Evolutionary conservation across 2,888 invertebrate species (phyloP).

Genomic region (Dicycla oo): DNA sequence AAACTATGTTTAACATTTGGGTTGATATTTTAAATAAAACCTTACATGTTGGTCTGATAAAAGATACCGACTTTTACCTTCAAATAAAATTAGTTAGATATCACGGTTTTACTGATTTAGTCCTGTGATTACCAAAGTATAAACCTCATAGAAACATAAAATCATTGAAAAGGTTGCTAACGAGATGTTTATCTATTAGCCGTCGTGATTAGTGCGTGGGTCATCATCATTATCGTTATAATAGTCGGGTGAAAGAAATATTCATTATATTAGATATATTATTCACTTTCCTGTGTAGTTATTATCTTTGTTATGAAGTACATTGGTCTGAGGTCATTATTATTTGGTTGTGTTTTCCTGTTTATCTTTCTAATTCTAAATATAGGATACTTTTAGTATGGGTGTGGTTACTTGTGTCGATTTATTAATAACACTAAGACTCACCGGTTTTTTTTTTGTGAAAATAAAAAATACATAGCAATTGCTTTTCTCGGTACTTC

Average conservation of each 20-base stretch:
- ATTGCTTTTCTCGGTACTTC: background rate
- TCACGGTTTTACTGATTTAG: too few species aligned
- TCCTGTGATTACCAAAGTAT: background rate
- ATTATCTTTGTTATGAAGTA: conserved; percentile 41
- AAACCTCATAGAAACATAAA: background rate
- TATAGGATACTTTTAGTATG: conserved; percentile 2
- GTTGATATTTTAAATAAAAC: background rate
- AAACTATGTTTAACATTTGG: background rate
- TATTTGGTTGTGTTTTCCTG: conserved; percentile 24
- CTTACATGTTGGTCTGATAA: background rate
- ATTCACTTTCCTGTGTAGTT: conserved; percentile 14
- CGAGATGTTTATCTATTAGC: conserved; percentile 29
- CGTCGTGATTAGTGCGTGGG: conserved; percentile 17
- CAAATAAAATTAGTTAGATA: background rate
- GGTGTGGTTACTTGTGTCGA: background rate
- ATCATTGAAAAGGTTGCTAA: conserved; percentile 13
- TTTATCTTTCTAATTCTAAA: conserved; percentile 10
- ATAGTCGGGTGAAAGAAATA: conserved; percentile 38
- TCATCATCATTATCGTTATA: conserved; percentile 54
- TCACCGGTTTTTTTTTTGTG: background rate
- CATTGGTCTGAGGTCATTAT: conserved; percentile 4
- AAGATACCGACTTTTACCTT: background rate
- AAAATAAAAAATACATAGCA: background rate
- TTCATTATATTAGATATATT: too few species aligned
- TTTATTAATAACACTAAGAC: background rate